These are phyloP conservation scores for Daktulosphaira vitifoliae DNA, from an alignment of 1,140 invertebrate species.

Conservation along the genomic window DNA sequence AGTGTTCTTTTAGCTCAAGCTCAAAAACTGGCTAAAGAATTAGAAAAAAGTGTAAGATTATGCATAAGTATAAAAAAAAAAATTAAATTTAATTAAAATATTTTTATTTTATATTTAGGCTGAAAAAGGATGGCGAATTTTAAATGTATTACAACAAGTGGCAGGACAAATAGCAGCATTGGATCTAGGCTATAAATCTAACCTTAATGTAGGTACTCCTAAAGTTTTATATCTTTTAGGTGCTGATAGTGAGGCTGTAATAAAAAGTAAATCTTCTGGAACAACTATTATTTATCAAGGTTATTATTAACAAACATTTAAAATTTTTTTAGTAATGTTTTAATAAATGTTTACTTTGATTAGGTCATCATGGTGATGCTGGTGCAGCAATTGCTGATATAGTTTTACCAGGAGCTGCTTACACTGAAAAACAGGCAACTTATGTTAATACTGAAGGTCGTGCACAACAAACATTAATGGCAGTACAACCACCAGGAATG, in stretches of 20 bases:
- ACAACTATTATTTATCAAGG: conserved; percentile 90
- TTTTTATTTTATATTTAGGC: background rate
- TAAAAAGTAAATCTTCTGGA: conserved; percentile 65
- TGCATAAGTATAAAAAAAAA: conserved; percentile 42
- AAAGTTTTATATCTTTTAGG: conserved; percentile 85
- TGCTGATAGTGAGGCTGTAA: conserved; percentile 78
- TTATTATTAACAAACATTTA: conserved; percentile 1
- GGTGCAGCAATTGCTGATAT: conserved; percentile 90
- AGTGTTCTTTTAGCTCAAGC: conserved; percentile 64
- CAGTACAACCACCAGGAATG: conserved; percentile 87
- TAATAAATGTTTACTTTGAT: conserved; percentile 13
- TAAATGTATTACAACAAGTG: conserved; percentile 86
- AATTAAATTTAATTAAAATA: conserved; percentile 38
- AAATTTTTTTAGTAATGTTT: background rate
- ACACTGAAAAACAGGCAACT: conserved; percentile 94
- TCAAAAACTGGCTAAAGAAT: conserved; percentile 58
- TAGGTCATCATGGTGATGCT: conserved; percentile 91
- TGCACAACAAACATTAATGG: conserved; percentile 83
- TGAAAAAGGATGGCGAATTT: conserved; percentile 59
- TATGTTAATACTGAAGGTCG: conserved; percentile 97
- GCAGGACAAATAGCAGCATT: conserved; percentile 91
- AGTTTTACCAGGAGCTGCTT: conserved; percentile 92
- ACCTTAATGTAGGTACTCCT: conserved; percentile 59
- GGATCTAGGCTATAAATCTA: conserved; percentile 84
- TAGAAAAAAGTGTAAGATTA: conserved; percentile 46